phyloP scores from a whole-genome alignment of 2,113 vertebrate species.

The Microcebus lehilahytsara region DNA sequence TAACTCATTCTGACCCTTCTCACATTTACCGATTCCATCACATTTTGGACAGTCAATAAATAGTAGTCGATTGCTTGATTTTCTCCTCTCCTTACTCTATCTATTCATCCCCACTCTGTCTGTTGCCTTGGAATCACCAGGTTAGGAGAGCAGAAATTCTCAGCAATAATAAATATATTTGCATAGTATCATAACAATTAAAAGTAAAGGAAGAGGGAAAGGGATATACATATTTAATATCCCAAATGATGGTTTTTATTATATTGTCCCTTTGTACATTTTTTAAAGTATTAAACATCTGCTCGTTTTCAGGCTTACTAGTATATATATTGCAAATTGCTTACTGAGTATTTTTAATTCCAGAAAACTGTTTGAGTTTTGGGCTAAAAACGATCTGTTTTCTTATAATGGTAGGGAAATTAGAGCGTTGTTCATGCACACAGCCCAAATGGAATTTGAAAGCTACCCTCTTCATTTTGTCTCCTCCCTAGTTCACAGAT shows the following conservation, averaged over 20 bases:
- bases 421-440: not conserved
- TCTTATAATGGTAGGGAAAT: not conserved
- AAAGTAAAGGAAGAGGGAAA: not conserved
- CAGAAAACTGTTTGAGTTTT: not conserved
- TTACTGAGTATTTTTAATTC: conserved; percentile 17
- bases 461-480: not conserved
- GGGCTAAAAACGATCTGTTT: not conserved
- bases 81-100: not conserved
- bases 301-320: not conserved
- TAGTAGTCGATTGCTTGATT: not conserved
- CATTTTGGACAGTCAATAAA: not conserved
- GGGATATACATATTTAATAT: not conserved
- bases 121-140: not conserved
- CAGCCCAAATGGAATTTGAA: not conserved
- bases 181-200: not conserved
- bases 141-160: not conserved
- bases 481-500: not conserved
- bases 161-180: not conserved
- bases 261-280: not conserved
- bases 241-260: not conserved
- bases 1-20: not conserved
- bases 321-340: not conserved
- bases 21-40: not conserved
- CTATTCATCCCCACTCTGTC: not conserved
- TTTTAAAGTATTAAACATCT: not conserved